phyloP scores from a whole-genome alignment of 2,888 invertebrate species.

The Zaprionus lineosus region DNA sequence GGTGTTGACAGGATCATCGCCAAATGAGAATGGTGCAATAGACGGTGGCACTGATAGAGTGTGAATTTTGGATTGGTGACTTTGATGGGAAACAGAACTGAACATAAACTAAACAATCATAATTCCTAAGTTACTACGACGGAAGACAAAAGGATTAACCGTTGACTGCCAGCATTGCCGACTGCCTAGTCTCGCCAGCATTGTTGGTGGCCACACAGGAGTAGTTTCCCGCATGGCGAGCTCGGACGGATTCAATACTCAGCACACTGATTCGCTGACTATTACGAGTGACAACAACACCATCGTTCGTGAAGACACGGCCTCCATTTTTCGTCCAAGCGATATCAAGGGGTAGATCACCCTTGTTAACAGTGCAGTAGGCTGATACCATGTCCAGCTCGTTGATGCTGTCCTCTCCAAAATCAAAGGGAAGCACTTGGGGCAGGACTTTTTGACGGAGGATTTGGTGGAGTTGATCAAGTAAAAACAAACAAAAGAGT shows the following conservation, averaged over 20 bases:
- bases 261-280: constrained; percentile 87
- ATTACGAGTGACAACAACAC: constrained; percentile 84
- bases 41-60: constrained; percentile 86
- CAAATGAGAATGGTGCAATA: constrained; percentile 87
- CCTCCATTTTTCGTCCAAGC: constrained; percentile 86
- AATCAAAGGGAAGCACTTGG: constrained; percentile 88
- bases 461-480: constrained; percentile 3
- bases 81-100: constrained; percentile 5
- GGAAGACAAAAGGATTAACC: constrained; percentile 82
- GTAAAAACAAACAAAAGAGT: constrained; percentile 36
- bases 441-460: constrained; percentile 28
- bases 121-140: too few species aligned
- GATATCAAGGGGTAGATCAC: constrained; percentile 90
- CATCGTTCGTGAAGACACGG: constrained; percentile 83
- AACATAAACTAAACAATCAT: constrained; percentile 8
- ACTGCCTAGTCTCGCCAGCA: constrained; percentile 85
- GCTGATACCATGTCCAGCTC: constrained; percentile 88
- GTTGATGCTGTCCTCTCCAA: constrained; percentile 87
- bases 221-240: constrained; percentile 86
- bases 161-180: constrained; percentile 85
- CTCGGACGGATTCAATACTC: constrained; percentile 86
- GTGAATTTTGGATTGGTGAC: constrained; percentile 6
- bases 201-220: constrained; percentile 86
- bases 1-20: constrained; percentile 87
- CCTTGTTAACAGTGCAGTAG: constrained; percentile 89